These are phyloP conservation scores for Dichetophora obliterata DNA, from an alignment of 2,888 invertebrate genomes.

Conservation along the genomic window DNA sequence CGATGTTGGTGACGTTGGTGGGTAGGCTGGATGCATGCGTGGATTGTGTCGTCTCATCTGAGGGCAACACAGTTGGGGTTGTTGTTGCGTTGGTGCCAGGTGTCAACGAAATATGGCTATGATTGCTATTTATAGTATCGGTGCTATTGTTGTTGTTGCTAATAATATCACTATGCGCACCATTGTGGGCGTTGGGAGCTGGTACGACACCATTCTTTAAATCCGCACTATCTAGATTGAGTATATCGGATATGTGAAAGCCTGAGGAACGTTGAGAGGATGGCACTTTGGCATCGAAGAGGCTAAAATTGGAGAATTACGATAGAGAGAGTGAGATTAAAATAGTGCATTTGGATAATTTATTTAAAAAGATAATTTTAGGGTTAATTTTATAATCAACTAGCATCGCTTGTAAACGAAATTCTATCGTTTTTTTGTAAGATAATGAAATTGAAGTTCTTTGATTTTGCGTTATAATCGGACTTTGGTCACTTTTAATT, in stretches of 20 bases:
- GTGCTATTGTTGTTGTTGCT: slow-evolving; percentile 43
- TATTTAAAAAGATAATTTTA: no score
- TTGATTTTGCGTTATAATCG: no score
- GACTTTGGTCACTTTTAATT: no score
- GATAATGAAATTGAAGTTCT: no score
- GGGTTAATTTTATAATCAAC: no score
- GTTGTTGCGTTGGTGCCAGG: background rate
- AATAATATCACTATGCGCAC: slow-evolving; percentile 52
- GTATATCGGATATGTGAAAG: slow-evolving; percentile 93
- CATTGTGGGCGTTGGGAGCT: slow-evolving; percentile 34
- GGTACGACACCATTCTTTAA: slow-evolving; percentile 62
- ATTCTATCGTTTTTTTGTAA: no score
- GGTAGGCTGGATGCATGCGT: background rate
- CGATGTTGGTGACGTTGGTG: background rate
- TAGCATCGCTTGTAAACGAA: no score
- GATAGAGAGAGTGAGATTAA: slow-evolving; percentile 33
- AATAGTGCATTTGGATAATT: no score
- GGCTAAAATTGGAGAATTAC: slow-evolving; percentile 72
- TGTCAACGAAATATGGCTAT: slow-evolving; percentile 4
- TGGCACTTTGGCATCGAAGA: slow-evolving; percentile 76
- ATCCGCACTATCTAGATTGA: slow-evolving; percentile 84
- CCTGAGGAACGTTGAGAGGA: slow-evolving; percentile 81
- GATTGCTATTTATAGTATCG: slow-evolving; percentile 9
- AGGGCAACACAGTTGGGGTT: slow-evolving; percentile 1
- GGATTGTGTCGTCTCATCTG: background rate